phyloP scores from a whole-genome alignment of 2,113 vertebrate genomes.

The Salvator merianae region DNA sequence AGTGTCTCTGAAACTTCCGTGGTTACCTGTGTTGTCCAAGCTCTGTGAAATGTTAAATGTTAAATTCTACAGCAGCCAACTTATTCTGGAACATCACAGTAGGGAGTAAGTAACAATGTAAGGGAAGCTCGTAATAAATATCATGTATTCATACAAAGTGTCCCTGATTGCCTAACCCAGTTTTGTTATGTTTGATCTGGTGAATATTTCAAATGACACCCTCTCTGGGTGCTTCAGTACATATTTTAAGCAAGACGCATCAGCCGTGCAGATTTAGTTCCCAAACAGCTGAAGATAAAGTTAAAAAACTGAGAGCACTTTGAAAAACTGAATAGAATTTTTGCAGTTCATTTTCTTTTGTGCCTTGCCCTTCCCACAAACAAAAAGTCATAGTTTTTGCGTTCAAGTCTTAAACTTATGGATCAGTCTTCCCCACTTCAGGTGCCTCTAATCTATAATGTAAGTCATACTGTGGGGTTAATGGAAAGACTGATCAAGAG shows the following conservation, averaged over 20 bases:
- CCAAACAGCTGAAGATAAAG: conserved; percentile 56
- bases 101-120: conserved; percentile 54
- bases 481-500: background rate
- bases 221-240: conserved; percentile 40
- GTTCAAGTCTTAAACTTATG: conserved; percentile 21
- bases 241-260: conserved; percentile 53
- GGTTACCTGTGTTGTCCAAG: conserved; percentile 40
- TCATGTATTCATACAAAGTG: conserved; percentile 48
- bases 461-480: background rate
- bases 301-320: conserved; percentile 46
- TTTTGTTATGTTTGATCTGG: conserved; percentile 55
- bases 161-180: conserved; percentile 65
- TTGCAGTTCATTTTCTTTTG: conserved; percentile 31
- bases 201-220: conserved; percentile 61
- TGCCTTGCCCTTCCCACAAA: conserved; percentile 24
- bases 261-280: conserved; percentile 46
- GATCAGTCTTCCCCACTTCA: conserved; percentile 11
- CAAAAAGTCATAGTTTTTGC: conserved; percentile 42
- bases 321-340: conserved; percentile 50
- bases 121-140: conserved; percentile 58
- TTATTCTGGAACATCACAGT: conserved; percentile 57
- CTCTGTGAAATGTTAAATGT: conserved; percentile 54
- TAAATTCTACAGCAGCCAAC: conserved; percentile 45
- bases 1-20: conserved; percentile 44
- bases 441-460: background rate